These are phyloP conservation scores for Indicator maculatus DNA, from an alignment of 2,113 vertebrate genomes.

Conservation along the genomic window DNA sequence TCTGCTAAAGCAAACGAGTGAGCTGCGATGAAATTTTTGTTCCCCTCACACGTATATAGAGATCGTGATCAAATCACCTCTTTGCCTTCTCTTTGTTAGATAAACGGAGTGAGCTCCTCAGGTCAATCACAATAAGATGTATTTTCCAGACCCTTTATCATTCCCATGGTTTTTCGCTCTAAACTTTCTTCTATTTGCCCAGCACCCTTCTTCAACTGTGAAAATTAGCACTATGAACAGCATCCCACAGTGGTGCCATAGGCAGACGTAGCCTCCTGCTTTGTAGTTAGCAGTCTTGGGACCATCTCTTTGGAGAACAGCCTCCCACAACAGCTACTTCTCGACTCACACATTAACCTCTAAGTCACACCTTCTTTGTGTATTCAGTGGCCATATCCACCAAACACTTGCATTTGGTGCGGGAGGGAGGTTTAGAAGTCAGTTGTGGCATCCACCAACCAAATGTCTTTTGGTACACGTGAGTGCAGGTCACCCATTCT, in stretches of 20 bases:
- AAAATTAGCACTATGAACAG: not conserved
- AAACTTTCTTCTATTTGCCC: not conserved
- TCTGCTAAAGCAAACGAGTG: not conserved
- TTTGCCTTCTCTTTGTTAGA: not conserved
- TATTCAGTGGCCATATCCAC: not conserved
- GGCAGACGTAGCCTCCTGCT: not conserved
- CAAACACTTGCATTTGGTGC: not conserved
- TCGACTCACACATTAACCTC: fast-evolving
- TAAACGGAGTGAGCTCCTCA: not conserved
- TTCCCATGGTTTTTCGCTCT: not conserved
- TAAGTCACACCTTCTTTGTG: not conserved
- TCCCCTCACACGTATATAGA: not conserved
- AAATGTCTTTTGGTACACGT: no score
- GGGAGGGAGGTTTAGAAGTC: not conserved
- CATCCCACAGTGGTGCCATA: not conserved
- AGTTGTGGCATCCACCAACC: no score
- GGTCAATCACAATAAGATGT: not conserved
- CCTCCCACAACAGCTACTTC: not conserved
- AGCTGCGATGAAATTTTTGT: not conserved
- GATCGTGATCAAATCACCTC: not conserved
- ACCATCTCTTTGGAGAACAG: not conserved
- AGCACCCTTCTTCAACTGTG: not conserved
- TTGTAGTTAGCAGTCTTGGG: not conserved
- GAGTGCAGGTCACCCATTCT: no score
- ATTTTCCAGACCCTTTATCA: slow-evolving; percentile 13